phyloP scores from a whole-genome alignment of 2,797 vertebrate species.

The Characodon lateralis region DNA sequence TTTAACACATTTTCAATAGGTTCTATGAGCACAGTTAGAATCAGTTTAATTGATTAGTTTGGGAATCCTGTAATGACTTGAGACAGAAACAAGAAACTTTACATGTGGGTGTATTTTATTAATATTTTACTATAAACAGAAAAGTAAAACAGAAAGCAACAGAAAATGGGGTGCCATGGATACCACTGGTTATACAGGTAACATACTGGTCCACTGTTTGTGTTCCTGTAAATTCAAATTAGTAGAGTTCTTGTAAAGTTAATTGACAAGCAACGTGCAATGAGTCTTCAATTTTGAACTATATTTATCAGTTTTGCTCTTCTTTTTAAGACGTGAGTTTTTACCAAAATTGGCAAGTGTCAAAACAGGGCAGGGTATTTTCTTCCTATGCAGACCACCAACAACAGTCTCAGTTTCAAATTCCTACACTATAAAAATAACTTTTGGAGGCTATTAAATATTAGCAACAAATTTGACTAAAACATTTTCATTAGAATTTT shows the following conservation, averaged over 20 bases:
- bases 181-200: background rate
- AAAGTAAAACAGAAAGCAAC: conserved; percentile 5
- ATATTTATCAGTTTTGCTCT: background rate
- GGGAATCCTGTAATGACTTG: background rate
- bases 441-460: no score
- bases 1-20: background rate
- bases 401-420: conserved; percentile 1
- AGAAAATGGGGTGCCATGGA: background rate
- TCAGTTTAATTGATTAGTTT: conserved; percentile 9
- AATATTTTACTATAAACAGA: conserved; percentile 5
- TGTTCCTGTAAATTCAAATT: background rate
- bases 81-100: background rate
- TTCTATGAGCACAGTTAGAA: conserved; percentile 4
- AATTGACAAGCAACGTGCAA: background rate
- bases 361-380: background rate
- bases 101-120: background rate
- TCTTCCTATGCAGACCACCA: background rate
- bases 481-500: no score
- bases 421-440: background rate
- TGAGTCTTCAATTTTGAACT: background rate
- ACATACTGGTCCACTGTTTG: background rate
- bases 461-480: no score
- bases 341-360: no score
- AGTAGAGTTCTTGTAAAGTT: background rate
- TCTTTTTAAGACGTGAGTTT: background rate